phyloP scores from a whole-genome alignment of 2,113 vertebrate genomes.

The Carlito syrichta region DNA sequence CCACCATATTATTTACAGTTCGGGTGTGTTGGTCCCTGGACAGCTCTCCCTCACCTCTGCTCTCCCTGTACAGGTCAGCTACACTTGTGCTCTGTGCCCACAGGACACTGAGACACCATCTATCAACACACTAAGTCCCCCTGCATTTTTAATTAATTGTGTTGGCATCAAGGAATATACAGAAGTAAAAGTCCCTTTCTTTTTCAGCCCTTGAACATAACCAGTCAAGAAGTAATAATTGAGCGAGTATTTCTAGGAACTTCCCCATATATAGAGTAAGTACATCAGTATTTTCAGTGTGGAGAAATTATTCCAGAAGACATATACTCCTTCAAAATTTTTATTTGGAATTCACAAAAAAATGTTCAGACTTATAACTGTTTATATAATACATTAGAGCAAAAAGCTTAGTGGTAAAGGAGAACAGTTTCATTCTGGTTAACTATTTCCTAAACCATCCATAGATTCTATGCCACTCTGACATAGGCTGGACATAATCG shows the following conservation, averaged over 20 bases:
- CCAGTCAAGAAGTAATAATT: neutral
- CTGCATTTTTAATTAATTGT: neutral
- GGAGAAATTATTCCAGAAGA: neutral
- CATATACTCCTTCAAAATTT: neutral
- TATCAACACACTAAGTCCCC: neutral
- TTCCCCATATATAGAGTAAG: neutral
- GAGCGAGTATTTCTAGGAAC: neutral
- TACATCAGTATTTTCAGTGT: neutral
- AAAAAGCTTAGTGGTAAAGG: neutral
- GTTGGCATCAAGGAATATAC: neutral
- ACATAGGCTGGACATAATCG: neutral
- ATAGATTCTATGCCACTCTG: neutral
- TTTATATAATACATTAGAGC: neutral
- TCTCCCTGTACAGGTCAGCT: neutral
- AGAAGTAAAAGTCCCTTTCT: neutral
- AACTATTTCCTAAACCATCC: neutral
- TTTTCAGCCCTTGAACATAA: neutral
- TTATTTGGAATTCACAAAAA: neutral
- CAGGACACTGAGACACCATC: neutral
- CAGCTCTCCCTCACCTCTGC: neutral
- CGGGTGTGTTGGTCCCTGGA: too few relatives aligned
- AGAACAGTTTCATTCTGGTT: neutral
- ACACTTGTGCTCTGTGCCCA: neutral
- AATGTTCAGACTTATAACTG: neutral
- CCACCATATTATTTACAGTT: neutral